Conservation (phyloP, 2,113 vertebrate genomes). For the Origma solitaria region DNA sequence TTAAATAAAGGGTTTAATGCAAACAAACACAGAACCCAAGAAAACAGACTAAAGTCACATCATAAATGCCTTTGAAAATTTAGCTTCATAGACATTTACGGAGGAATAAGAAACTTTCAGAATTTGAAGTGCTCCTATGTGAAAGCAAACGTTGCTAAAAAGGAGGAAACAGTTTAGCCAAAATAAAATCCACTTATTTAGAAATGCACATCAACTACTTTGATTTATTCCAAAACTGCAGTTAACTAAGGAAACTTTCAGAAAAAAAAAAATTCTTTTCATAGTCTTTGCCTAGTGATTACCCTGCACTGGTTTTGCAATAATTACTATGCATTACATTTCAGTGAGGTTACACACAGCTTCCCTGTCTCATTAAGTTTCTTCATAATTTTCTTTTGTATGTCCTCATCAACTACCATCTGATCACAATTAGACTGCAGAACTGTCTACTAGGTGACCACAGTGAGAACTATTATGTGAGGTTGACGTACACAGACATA, state of each 20-base stretch:
- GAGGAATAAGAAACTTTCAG: not conserved
- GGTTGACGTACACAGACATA: not conserved
- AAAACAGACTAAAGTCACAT: not conserved
- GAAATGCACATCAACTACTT: not conserved
- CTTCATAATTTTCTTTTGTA: not conserved
- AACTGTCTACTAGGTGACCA: not conserved
- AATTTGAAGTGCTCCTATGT: not conserved
- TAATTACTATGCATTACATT: not conserved
- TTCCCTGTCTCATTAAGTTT: not conserved
- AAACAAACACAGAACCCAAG: not conserved
- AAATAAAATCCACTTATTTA: not conserved
- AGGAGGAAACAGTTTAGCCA: not conserved
- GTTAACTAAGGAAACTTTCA: not conserved
- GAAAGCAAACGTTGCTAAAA: not conserved
- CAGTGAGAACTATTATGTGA: accelerated
- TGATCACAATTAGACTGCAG: not conserved
- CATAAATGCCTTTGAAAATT: not conserved
- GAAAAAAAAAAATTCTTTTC: not conserved
- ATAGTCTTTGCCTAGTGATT: not conserved
- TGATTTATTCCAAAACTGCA: not conserved
- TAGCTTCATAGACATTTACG: not conserved
- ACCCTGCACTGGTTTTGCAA: not conserved
- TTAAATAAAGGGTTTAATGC: not conserved
- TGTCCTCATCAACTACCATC: not conserved
- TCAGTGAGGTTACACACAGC: not conserved